A percentile compares a stretch with the other conserved stretches of the same genome.
These are phyloP conservation scores for Mercenaria mercenaria DNA, from an alignment of 1,140 invertebrate genomes.

Conservation along the genomic window DNA sequence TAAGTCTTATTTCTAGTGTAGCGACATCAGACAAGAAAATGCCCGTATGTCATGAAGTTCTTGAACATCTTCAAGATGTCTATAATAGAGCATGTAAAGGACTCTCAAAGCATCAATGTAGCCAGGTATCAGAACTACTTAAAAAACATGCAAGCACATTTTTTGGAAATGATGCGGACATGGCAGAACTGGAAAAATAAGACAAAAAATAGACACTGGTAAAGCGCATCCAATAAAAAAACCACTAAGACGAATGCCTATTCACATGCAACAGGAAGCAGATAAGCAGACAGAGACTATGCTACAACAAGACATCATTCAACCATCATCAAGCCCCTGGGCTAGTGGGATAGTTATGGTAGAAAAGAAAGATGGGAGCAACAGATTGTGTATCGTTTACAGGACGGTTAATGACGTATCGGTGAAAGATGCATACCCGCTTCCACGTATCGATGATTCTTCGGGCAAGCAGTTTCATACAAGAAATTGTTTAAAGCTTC, in stretches of 20 bases:
- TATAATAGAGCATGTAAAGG: not conserved
- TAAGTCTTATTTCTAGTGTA: not conserved
- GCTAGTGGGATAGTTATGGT: no score
- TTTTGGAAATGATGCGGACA: slow-evolving; percentile 50
- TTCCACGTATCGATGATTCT: no score
- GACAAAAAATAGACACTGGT: slow-evolving; percentile 64
- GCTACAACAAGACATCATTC: slow-evolving; percentile 81
- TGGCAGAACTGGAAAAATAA: slow-evolving; percentile 61
- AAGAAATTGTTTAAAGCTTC: no score
- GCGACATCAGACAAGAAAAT: not conserved
- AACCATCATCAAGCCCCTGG: no score
- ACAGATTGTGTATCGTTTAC: no score
- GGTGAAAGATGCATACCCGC: no score
- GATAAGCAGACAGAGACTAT: slow-evolving; percentile 70
- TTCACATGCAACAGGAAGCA: slow-evolving; percentile 26
- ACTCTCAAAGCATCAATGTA: not conserved
- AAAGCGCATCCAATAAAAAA: slow-evolving; percentile 58
- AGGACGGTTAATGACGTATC: no score
- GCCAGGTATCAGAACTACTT: not conserved
- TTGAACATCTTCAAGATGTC: not conserved
- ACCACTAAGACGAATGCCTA: slow-evolving; percentile 48
- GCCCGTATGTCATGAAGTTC: not conserved
- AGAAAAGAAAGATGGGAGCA: no score
- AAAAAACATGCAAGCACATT: slow-evolving; percentile 41
- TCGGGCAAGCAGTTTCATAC: no score